Conservation (phyloP, 2,113 vertebrate genomes). For the Ptilorrhoa leucosticta region DNA sequence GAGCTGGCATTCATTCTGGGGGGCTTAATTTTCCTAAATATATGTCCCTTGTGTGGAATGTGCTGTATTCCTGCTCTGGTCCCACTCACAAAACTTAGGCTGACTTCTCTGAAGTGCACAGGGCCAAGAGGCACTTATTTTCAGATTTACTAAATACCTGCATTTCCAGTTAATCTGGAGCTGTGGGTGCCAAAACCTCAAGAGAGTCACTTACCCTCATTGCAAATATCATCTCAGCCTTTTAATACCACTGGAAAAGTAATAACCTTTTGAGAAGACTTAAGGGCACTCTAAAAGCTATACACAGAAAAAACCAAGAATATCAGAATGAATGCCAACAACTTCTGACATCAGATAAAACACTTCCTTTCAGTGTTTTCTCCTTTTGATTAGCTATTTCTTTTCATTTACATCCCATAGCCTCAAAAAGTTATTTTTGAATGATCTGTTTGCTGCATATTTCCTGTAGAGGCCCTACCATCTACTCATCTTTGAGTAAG, state of each 20-base stretch:
- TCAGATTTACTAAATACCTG: background rate
- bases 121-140: background rate
- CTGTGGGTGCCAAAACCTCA: constrained; percentile 27
- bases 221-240: constrained; percentile 1
- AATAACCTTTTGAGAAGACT: background rate
- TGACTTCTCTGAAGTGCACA: background rate
- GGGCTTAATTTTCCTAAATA: background rate
- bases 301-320: background rate
- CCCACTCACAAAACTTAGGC: background rate
- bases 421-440: background rate
- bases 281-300: background rate
- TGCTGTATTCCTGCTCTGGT: background rate
- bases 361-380: background rate
- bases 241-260: background rate
- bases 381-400: background rate
- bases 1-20: background rate
- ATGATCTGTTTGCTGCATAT: background rate
- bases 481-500: background rate
- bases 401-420: background rate
- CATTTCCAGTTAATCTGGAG: constrained; percentile 4
- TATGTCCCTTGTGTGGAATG: background rate
- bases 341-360: background rate
- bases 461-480: background rate
- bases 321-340: background rate
- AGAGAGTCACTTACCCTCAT: background rate